phyloP scores from a whole-genome alignment of 2,113 vertebrate genomes.

The Tachycineta bicolor region DNA sequence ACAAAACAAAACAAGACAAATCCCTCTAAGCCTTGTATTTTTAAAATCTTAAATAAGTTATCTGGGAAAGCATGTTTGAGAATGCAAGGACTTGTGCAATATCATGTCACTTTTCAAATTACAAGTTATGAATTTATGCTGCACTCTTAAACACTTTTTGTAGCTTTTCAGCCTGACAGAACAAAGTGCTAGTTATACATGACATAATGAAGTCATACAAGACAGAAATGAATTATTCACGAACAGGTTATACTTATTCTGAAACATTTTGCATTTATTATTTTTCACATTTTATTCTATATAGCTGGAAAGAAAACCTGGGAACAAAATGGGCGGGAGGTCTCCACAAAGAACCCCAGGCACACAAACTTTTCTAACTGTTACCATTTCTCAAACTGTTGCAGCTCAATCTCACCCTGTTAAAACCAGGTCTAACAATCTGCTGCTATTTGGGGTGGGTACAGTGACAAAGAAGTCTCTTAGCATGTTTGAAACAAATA shows the following conservation, averaged over 20 bases:
- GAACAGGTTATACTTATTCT: neutral
- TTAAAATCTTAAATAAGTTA: neutral
- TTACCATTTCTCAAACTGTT: neutral
- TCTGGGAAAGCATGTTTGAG: neutral
- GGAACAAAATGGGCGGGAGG: neutral
- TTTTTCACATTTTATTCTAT: neutral
- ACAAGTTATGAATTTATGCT: slow-evolving; percentile 45
- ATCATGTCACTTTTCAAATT: slow-evolving; percentile 45
- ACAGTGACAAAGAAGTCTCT: neutral
- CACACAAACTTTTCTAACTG: neutral
- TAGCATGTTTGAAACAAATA: neutral
- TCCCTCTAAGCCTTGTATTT: neutral
- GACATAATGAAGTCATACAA: slow-evolving; percentile 63
- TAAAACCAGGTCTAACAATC: neutral
- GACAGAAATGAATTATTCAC: slow-evolving; percentile 53
- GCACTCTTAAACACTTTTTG: slow-evolving; percentile 51
- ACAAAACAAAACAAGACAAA: too few relatives aligned
- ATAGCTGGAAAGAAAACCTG: neutral
- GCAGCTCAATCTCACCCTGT: neutral
- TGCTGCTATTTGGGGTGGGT: neutral
- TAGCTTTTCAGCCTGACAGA: slow-evolving; percentile 43
- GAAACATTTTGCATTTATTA: slow-evolving; percentile 24
- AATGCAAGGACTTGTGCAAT: neutral
- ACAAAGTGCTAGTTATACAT: slow-evolving; percentile 62
- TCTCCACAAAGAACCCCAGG: neutral